Evolutionary conservation across 2,797 vertebrate genomes (phyloP).

Genomic region (Poeciliopsis turneri): DNA sequence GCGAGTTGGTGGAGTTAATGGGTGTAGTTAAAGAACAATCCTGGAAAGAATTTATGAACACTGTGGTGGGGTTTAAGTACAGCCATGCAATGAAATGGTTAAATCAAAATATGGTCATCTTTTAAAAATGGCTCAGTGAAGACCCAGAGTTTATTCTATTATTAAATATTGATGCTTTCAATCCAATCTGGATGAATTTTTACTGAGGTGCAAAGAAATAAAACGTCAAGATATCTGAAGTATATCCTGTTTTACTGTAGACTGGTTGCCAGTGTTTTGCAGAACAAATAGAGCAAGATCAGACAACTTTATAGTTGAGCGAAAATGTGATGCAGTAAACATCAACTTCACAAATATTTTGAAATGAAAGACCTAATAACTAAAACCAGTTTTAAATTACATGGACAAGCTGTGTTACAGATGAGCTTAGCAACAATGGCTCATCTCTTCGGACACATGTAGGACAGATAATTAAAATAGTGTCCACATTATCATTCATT

Average conservation of each 20-base stretch:
- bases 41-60: no score
- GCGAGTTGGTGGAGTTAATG: neutral
- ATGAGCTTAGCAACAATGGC: slow-evolving; percentile 20
- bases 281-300: neutral
- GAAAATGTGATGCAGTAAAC: neutral
- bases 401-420: neutral
- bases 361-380: neutral
- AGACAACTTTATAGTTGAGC: neutral
- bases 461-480: neutral
- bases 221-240: neutral
- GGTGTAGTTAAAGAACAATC: neutral
- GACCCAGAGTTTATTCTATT: neutral
- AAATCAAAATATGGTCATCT: no score
- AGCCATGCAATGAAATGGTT: no score
- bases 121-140: neutral
- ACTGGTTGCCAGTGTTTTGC: neutral
- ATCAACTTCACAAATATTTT: neutral
- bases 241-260: neutral
- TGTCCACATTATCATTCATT: neutral
- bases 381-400: neutral
- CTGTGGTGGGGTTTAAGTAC: no score
- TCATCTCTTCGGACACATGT: slow-evolving; percentile 29
- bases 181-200: neutral
- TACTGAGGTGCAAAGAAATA: neutral
- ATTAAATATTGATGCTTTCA: neutral